Base-by-base conservation (phyloP, 1,140 invertebrate species). In the Leptinotarsa lineolata region DNA sequence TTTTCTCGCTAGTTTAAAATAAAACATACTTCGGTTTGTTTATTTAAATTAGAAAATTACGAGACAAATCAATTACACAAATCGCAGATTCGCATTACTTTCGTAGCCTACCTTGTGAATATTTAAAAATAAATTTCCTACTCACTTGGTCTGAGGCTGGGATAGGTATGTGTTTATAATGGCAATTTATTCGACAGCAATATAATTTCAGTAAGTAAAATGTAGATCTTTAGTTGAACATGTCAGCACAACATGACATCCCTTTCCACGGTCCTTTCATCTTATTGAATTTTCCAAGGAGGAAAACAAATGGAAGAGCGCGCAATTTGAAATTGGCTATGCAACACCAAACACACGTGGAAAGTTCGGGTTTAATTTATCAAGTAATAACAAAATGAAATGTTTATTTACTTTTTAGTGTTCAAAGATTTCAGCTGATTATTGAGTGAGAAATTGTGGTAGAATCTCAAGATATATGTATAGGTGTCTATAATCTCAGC, bases 241-340 rank as follows among this genome's bases (percentile, higher is more conserved):
- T 54, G 48, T 54, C 48, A 54, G 48, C 48, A 54, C 48, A 54
- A 54, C 15, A 54, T 15, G n/a, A 54, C 48, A n/a, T 54, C 48
- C 48, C 48, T 54, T 54, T 54, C 48, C n/a, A 54, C 15, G 48
- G 13, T n/a, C 48, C n/a, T 54, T 54, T 54, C 48, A 54, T 54
- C 13, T 13, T 54, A 54, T 54, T 54, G 48, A n/a, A 54, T 16
- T 16, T 54, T 54, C 30, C 30, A 30, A 11, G 8, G 30, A n/a
- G 48, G 48, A 54, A 54, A 54, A 54, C 48, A n/a, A 54, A 30
- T 30, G 0, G 48, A 16, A n/a, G 15, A 8, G 48, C 48, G 48
- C 48, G 48, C 13, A 54, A 54, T 54, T 54, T 54, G 48, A 54
- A 54, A 54, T 54, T 1, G 2, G 30, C 6, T 54, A 16, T 54